A percentile compares a stretch with the other conserved stretches of the same genome.
phyloP scores from a whole-genome alignment of 2,797 vertebrate species.

The Acropternis orthonyx region DNA sequence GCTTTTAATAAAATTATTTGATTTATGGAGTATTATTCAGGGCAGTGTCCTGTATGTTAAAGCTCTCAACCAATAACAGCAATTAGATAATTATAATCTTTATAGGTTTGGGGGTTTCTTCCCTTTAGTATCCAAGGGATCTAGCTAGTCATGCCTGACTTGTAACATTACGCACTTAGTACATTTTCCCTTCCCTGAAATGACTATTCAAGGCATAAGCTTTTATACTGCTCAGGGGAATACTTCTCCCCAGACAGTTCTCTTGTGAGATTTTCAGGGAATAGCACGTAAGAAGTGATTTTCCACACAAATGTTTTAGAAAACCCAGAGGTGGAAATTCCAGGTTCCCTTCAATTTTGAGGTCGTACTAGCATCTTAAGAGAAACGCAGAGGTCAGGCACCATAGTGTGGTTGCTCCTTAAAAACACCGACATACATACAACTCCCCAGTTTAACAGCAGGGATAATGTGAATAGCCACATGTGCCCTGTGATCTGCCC shows the following conservation, averaged over 20 bases:
- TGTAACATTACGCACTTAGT: not conserved
- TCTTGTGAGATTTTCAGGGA: conserved; percentile 2
- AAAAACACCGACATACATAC: not conserved
- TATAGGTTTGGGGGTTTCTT: not conserved
- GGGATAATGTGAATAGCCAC: not conserved
- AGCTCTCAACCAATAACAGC: not conserved
- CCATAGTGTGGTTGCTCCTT: not conserved
- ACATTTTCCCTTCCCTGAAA: not conserved
- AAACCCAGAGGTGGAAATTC: not conserved
- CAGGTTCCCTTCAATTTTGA: not conserved
- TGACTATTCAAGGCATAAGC: not conserved
- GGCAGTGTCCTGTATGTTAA: not conserved
- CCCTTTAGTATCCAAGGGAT: not conserved
- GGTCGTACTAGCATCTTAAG: not conserved
- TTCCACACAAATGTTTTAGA: not conserved
- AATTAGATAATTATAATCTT: not conserved
- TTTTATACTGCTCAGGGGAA: not conserved
- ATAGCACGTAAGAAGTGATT: not conserved
- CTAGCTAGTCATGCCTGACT: not conserved
- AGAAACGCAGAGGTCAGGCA: not conserved
- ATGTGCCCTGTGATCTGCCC: not conserved
- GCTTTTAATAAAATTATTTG: not conserved
- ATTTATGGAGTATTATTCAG: not conserved
- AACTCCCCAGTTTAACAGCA: not conserved
- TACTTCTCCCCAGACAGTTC: not conserved